These are phyloP conservation scores for Aphaenogaster ashmeadi DNA, from an alignment of 1,140 invertebrate genomes.

Conservation along the genomic window DNA sequence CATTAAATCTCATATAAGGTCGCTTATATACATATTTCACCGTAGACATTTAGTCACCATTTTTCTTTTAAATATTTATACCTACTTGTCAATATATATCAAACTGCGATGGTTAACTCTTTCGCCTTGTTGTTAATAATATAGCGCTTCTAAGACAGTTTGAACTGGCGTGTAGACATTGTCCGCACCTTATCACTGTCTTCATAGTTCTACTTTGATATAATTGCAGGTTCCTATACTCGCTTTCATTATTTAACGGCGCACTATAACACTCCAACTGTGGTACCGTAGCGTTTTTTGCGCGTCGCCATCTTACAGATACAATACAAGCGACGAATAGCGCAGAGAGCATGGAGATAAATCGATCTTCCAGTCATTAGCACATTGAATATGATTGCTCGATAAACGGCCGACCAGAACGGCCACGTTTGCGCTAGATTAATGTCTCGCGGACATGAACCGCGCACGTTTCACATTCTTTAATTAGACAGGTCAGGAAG, in stretches of 20 bases:
- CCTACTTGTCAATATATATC: constrained; percentile 6
- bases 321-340: neutral
- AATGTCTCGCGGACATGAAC: constrained; percentile 83
- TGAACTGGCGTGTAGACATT: neutral
- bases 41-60: neutral
- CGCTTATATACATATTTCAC: neutral
- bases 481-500: constrained; percentile 80
- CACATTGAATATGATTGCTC: constrained; percentile 80
- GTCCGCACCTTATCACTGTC: neutral
- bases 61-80: constrained; percentile 27
- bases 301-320: constrained; percentile 20
- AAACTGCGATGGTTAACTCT: constrained; percentile 21
- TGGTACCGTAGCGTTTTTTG: neutral
- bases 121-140: constrained; percentile 5
- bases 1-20: neutral
- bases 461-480: constrained; percentile 79
- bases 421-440: constrained; percentile 85
- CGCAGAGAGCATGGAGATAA: constrained; percentile 54
- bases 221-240: constrained; percentile 35
- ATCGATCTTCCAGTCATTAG: constrained; percentile 85
- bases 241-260: constrained; percentile 38
- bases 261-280: neutral
- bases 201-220: neutral
- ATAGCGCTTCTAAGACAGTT: constrained; percentile 10
- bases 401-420: constrained; percentile 72